Base-by-base conservation (phyloP, 1,140 invertebrate species). In the Sitophilus oryzae region DNA sequence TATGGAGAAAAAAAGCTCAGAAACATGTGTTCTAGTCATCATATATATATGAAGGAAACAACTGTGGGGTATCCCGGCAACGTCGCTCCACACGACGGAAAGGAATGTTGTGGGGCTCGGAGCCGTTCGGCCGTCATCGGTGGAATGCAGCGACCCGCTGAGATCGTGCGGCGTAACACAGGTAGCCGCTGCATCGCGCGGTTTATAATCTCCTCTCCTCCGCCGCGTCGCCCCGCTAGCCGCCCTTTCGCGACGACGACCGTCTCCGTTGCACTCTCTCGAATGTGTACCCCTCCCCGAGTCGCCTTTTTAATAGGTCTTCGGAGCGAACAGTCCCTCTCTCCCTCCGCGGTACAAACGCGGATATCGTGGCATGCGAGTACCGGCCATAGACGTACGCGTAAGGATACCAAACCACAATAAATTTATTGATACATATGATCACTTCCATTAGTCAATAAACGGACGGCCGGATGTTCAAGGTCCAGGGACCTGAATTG, bases 161-260 rank as follows among this genome's bases (percentile, higher is more conserved):
- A 59, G 62, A 65, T 64, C 65, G 64, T 67, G 65, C 65, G 65
- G 65, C 61, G 67, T 68, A 68, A 68, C 59, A 68, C 67, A 67
- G 67, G 67, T 68, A 68, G 67, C 65, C 30, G 54, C 58, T 62
- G 61, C 57, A 65, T 60, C 63, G 55, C 63, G 61, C 61, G 56
- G 56, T 62, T 52, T 36, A 47, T 34, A 38, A 47, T 30, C 42
- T 43, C 51, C 30, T 59, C 44, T 40, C 41, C 59, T 35, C 58
- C 42, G 19, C 30, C 49, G 42, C 25, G 11, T 10, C 47, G 46
- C 14, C 10, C 16, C 46, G 18, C 35, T 23, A 30, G n/a, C n/a
- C 25, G 25, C 11, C 25, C n/a, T n/a, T 30, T 30, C 25, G 25
- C 25, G n/a, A n/a, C n/a, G n/a, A n/a, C n/a, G n/a, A n/a, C n/a